Evolutionary conservation across 2,888 invertebrate genomes (phyloP), one percentile per base, ranked within the genome.

Genomic region (Dermolepida albohirtum): DNA sequence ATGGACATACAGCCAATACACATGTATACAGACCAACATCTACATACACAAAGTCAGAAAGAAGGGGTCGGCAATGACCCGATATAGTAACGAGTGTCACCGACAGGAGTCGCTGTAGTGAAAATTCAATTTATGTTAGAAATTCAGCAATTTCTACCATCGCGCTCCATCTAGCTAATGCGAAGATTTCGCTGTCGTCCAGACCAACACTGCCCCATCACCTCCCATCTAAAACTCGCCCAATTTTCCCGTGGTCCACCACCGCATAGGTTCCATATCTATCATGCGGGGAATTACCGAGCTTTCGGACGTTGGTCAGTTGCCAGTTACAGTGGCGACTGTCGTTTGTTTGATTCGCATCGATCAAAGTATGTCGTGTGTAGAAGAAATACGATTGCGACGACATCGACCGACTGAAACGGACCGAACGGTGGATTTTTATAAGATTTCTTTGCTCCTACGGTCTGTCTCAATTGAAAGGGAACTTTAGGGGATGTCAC

Each of bases 61-160:
- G 34, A 34, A 34, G 6, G 47, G 10, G 14, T 12, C 47, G 47
- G 63, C 41, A 47, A 11, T 16, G 47, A 7, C 5, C 12, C 55
- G 66, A 66, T 55, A 49, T 44, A 55, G 49, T 27, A 50, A 55
- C 52, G 59, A 65, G 57, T 68, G 68, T 65, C 68, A 51, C 59
- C 43, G 40, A 12, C 68, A 68, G 68, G 69, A 77, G 72, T 75
- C 80, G 80, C 71, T 81, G 79, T 81, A 79, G 79, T 81, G 82
- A 80, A 81, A 82, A 82, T 81, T 81, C 81, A 80, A 82, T 82
- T 81, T 82, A 80, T 79, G 79, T 81, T 79, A 75, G 79, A 80
- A 82, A 81, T 79, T 81, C 81, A 78, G 80, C 80, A 78, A 81
- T 79, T 80, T 78, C 74, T 79, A 77, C 77, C 71, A 75, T 79